phyloP scores from a whole-genome alignment of 1,140 invertebrate species.

The Cydia amplana region DNA sequence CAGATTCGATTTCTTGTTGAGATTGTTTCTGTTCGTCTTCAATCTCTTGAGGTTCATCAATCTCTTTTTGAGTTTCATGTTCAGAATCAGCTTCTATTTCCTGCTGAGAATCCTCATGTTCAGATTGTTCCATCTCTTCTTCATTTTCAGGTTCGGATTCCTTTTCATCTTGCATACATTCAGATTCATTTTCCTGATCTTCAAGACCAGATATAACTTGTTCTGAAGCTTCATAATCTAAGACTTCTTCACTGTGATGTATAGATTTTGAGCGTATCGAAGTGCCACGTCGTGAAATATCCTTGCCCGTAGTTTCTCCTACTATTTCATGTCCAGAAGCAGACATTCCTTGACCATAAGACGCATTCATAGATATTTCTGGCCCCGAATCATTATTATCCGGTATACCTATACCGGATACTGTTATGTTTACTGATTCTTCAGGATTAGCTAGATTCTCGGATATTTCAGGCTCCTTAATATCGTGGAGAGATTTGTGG shows the following conservation, averaged over 20 bases:
- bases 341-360: slow-evolving; percentile 23
- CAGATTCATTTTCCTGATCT: background rate
- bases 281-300: background rate
- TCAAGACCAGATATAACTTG: background rate
- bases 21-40: background rate
- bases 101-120: slow-evolving; percentile 47
- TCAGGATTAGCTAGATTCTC: background rate
- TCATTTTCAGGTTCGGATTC: slow-evolving; percentile 27
- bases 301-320: background rate
- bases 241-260: background rate
- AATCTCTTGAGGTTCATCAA: background rate
- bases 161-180: background rate
- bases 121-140: slow-evolving; percentile 35
- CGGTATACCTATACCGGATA: no score
- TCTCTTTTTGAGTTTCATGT: background rate
- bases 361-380: slow-evolving; percentile 18
- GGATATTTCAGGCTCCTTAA: background rate
- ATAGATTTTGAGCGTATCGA: background rate
- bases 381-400: slow-evolving; percentile 6
- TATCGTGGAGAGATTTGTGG: slow-evolving; percentile 9
- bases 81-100: slow-evolving; percentile 2
- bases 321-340: background rate
- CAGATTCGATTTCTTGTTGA: slow-evolving; percentile 28
- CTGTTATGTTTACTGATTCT: background rate
- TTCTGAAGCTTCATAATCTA: slow-evolving; percentile 18